Conservation (phyloP, 2,888 invertebrate species). For the Thera obeliscata region DNA sequence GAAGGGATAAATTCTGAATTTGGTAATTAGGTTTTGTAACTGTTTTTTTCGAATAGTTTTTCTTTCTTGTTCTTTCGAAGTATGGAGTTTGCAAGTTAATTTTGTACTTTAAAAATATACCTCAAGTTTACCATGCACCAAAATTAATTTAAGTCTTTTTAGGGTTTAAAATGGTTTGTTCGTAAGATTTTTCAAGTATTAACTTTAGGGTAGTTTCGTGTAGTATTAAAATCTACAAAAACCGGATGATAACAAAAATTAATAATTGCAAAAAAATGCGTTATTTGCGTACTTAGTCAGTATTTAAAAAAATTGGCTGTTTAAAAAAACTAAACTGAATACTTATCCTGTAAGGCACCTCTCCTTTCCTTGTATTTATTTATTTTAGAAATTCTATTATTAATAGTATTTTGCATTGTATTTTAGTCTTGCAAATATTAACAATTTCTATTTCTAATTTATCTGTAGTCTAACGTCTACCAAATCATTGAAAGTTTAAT, state of each 20-base stretch:
- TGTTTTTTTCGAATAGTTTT: slow-evolving; percentile 22
- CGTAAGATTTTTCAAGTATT: slow-evolving; percentile 68
- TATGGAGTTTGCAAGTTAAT: slow-evolving; percentile 30
- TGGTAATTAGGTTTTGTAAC: slow-evolving; percentile 15
- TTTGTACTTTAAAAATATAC: slow-evolving; percentile 67
- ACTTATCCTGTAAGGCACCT: slow-evolving; percentile 62
- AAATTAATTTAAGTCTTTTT: slow-evolving; percentile 73
- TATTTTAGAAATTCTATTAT: slow-evolving; percentile 71
- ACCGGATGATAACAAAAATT: slow-evolving; percentile 24
- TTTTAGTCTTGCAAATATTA: slow-evolving; percentile 69
- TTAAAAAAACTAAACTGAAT: slow-evolving; percentile 32
- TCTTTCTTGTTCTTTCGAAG: slow-evolving; percentile 7
- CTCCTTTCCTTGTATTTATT: slow-evolving; percentile 76
- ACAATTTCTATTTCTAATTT: slow-evolving; percentile 49
- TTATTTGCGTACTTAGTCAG: slow-evolving; percentile 27
- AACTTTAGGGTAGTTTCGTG: slow-evolving; percentile 58
- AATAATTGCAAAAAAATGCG: slow-evolving; percentile 11
- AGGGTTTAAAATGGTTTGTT: slow-evolving; percentile 52
- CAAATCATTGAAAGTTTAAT: slow-evolving; percentile 44
- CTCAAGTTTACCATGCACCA: slow-evolving; percentile 84
- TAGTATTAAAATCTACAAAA: slow-evolving; percentile 45
- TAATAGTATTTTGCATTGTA: slow-evolving; percentile 76
- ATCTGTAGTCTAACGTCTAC: slow-evolving; percentile 36
- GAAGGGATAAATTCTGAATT: neutral
- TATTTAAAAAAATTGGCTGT: slow-evolving; percentile 35